Percentiles rank a stretch among this genome's conserved stretches.
These are phyloP conservation scores for Littorina saxatilis DNA, from an alignment of 1,140 invertebrate species.

Conservation along the genomic window DNA sequence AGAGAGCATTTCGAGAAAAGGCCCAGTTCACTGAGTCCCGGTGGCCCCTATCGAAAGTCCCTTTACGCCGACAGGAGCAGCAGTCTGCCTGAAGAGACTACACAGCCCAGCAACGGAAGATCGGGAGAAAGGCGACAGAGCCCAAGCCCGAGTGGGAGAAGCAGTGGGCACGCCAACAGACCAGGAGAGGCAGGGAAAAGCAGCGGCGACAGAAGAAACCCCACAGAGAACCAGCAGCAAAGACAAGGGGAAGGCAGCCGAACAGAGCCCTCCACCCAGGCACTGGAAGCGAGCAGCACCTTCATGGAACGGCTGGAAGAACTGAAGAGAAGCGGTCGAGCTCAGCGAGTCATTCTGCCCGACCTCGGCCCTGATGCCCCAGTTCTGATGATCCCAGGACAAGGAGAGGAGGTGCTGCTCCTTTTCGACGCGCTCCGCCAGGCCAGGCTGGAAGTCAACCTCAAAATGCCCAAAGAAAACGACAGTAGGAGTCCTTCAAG, in stretches of 20 bases:
- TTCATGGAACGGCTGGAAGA: conserved; percentile 27
- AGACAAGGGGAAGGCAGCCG: too few relatives aligned
- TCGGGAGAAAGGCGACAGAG: not conserved
- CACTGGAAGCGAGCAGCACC: not conserved
- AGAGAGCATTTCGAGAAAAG: not conserved
- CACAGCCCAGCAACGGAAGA: not conserved
- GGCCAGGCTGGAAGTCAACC: conserved; percentile 56
- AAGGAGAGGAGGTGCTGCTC: conserved; percentile 53
- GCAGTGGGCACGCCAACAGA: not conserved
- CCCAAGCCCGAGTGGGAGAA: not conserved
- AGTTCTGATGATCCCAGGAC: conserved; percentile 45
- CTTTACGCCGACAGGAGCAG: not conserved
- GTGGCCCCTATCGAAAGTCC: not conserved
- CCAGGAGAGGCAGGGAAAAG: not conserved
- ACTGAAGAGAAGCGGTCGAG: conserved; percentile 9
- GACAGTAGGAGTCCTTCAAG: not conserved
- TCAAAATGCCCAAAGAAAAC: conserved; percentile 33
- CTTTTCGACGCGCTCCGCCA: conserved; percentile 59
- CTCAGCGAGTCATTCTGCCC: not conserved
- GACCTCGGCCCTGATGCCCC: conserved; percentile 20
- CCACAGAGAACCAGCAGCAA: too few relatives aligned
- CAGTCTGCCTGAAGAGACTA: not conserved
- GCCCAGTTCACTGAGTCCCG: conserved; percentile 6
- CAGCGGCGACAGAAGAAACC: not conserved
- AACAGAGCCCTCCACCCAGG: not conserved